A percentile compares a stretch with the other conserved stretches of the same genome.
phyloP scores from a whole-genome alignment of 1,140 invertebrate species.

The Calliopsis andreniformis region DNA sequence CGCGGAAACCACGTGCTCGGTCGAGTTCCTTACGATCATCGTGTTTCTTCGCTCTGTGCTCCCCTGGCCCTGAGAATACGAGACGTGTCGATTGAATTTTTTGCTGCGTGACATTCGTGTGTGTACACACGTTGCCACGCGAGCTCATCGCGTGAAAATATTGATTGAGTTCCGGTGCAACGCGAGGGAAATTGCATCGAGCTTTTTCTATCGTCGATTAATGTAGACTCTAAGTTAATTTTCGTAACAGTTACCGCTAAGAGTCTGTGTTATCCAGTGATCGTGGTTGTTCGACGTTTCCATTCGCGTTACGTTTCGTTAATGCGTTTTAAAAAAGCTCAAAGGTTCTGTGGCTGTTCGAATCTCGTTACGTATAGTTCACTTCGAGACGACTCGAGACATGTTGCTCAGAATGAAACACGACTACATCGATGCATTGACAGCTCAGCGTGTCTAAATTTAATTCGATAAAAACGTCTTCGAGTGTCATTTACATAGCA shows the following conservation, averaged over 20 bases:
- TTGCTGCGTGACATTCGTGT: conserved; percentile 5
- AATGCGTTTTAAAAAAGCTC: too few relatives aligned
- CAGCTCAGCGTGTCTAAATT: conserved; percentile 4
- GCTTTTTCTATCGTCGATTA: neutral
- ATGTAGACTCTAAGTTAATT: neutral
- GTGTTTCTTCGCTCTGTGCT: neutral
- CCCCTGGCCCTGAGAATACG: neutral
- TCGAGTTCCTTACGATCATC: neutral
- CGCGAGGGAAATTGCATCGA: neutral
- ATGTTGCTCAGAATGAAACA: neutral
- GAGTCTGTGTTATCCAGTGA: too few relatives aligned
- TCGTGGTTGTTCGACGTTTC: neutral
- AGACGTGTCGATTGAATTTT: neutral
- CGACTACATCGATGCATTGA: neutral
- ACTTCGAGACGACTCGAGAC: neutral
- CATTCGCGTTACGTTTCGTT: neutral
- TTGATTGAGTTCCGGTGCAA: conserved; percentile 14
- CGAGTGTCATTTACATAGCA: neutral
- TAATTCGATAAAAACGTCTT: conserved; percentile 11
- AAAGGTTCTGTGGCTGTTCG: too few relatives aligned
- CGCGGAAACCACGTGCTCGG: conserved; percentile 26
- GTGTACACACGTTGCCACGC: neutral
- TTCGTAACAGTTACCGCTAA: neutral
- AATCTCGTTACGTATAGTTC: neutral
- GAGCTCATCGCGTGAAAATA: conserved; percentile 18